phyloP scores from a whole-genome alignment of 2,888 invertebrate genomes.

The Abrostola tripartita region DNA sequence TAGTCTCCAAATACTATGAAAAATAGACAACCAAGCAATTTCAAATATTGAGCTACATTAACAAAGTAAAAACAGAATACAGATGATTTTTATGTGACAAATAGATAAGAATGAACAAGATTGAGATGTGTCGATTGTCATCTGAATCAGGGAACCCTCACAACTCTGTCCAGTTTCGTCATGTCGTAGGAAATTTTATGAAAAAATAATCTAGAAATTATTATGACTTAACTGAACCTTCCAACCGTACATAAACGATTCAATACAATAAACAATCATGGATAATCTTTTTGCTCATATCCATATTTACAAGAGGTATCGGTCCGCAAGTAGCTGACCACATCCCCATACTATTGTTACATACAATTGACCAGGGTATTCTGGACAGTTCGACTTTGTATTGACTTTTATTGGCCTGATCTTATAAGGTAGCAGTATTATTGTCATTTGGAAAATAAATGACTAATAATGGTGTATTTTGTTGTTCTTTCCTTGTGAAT shows the following conservation, averaged over 20 bases:
- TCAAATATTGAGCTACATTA: too few relatives aligned
- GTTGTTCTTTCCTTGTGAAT: conserved; percentile 46
- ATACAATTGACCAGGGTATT: conserved; percentile 46
- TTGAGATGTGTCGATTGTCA: too few relatives aligned
- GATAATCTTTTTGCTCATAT: conserved; percentile 74
- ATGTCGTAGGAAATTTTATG: neutral
- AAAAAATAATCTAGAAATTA: neutral
- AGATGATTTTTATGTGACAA: too few relatives aligned
- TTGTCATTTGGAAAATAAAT: conserved; percentile 61
- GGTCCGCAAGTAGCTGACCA: conserved; percentile 71
- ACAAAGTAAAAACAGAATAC: too few relatives aligned
- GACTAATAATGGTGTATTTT: conserved; percentile 45
- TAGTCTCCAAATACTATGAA: too few relatives aligned
- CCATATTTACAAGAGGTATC: conserved; percentile 70
- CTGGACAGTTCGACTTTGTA: conserved; percentile 43
- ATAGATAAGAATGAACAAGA: too few relatives aligned
- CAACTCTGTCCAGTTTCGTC: too few relatives aligned
- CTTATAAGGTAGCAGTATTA: conserved; percentile 52
- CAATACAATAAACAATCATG: conserved; percentile 85
- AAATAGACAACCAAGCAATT: too few relatives aligned
- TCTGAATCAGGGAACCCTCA: too few relatives aligned
- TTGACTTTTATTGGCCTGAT: conserved; percentile 54
- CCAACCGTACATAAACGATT: conserved; percentile 77
- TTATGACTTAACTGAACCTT: conserved; percentile 8
- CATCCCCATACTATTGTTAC: conserved; percentile 44